Base-by-base conservation (phyloP, 1,140 invertebrate genomes). In the Papilio xuthus region DNA sequence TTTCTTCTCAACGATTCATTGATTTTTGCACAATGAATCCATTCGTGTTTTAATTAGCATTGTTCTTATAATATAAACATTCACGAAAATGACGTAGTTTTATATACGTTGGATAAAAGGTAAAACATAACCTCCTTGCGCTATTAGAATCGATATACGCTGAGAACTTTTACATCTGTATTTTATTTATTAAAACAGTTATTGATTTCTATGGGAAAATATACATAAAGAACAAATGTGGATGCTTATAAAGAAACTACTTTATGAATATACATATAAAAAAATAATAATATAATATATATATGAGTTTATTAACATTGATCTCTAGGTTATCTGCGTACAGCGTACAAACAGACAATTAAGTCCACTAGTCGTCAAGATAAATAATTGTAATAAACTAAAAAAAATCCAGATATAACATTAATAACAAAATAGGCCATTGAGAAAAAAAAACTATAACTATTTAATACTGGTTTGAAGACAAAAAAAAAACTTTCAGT, bases 141-240 rank as follows among this genome's bases (percentile, higher is more conserved):
- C 12, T 63, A 63, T 28, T 13, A 63, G 10, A 63, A 63, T 32
- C 60, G 60, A 63, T 63, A 15, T 28, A 28, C 60, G 10, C 15
- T 71, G 69, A 18, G 69, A 71, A 42, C 18, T n/a, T 41, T 0
- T 41, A 71, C 69, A 71, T 23, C 28, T 71, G 69, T 42, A 23
- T 32, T 13, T 10, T 41, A 69, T 18, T 69, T 41, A 69, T 37
- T 2, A n/a, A 1, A 20, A 41, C 13, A 18, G 20, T 44, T 72
- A 72, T 72, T 41, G 70, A 42, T 72, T 72, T 72, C 20, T 42
- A 42, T 72, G 70, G 10, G 70, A 72, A 72, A 26, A 42, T 23
- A 26, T 42, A 72, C 32, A 70, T 20, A 10, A 32, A 70, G 32
- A 18, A 41, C 67, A 20, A 41, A 70, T 42, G 67, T 70, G 18